Conservation (phyloP, 2,888 invertebrate species). For the Caenorhabditis panamensis region DNA sequence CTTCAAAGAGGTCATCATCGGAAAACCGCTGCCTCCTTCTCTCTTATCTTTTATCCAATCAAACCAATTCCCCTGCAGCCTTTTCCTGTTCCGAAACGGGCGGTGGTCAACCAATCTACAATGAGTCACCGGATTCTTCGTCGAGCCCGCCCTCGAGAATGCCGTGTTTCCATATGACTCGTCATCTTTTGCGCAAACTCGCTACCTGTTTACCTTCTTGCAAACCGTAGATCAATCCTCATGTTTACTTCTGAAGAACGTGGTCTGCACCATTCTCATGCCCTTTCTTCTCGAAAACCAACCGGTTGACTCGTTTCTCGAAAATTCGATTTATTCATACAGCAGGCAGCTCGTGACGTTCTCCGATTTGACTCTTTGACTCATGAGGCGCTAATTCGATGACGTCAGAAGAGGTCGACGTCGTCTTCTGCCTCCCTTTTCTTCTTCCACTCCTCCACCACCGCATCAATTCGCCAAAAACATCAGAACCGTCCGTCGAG, state of each 20-base stretch:
- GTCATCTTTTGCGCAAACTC: slow-evolving; percentile 10
- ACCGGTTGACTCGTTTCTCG: slow-evolving; percentile 9
- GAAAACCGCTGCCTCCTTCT: not conserved
- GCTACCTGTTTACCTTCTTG: slow-evolving; percentile 10
- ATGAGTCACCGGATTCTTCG: slow-evolving; percentile 7
- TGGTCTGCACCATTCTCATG: not conserved
- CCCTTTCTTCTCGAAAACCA: slow-evolving; percentile 9
- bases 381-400: slow-evolving; percentile 27
- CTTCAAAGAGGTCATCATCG: not conserved
- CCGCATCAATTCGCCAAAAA: slow-evolving; percentile 53
- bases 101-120: slow-evolving; percentile 6
- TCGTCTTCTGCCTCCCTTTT: slow-evolving; percentile 4
- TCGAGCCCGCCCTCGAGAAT: slow-evolving; percentile 9
- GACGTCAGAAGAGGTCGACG: slow-evolving; percentile 37
- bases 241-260: not conserved
- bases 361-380: slow-evolving; percentile 9
- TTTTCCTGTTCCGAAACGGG: not conserved
- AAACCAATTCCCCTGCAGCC: not conserved
- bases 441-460: not conserved
- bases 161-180: slow-evolving; percentile 8
- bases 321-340: slow-evolving; percentile 23
- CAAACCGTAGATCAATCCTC: slow-evolving; percentile 28
- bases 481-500: slow-evolving; percentile 56
- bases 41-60: slow-evolving; percentile 12
- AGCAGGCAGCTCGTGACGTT: slow-evolving; percentile 31